Evolutionary conservation across 2,888 invertebrate genomes (phyloP), one percentile per base, ranked within the genome.

Genomic region (Archips xylosteana): DNA sequence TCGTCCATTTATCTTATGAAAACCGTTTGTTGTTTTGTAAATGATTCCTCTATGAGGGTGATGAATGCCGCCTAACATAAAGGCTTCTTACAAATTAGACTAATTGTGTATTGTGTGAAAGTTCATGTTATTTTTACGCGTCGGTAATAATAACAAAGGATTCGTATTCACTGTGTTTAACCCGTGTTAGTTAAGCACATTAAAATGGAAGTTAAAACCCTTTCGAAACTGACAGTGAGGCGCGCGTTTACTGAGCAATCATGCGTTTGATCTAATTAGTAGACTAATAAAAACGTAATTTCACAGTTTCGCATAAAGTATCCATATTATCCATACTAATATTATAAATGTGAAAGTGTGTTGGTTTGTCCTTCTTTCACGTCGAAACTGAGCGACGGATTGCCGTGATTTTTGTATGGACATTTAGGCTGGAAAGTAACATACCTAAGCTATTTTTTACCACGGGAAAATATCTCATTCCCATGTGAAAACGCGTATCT

Each of bases 11-110:
- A 15, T 64, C 57, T 63, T 47, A 15, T 47, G 47, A 59, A 15
- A 57, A 13, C 47, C 36, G 59, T 36, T 59, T 60, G 63, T 70
- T 47, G 57, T 71, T 59, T 36, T 32, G 39, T 71, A 65, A 59
- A 65, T 65, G 57, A 65, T 59, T 64, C 39, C 23, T 6, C 36
- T 47, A 23, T 39, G 6, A 6, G 39, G 39, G 39, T 63, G 64
- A 59, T 59, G 63, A 63, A 59, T 59, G 45, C 34, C 47, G 45
- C 36, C 59, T 0, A 15, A 15, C 54, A 15, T 34, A 12, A 57
- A 54, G 15, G 32, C 8, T 34, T 39, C 42, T 49, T 47, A 64
- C 36, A 36, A 57, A 61, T 47, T 15, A 39, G 42, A 12, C 10
- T 15, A 45, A 64, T 10, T 36, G 32, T 57, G 23, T 63, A 42